phyloP scores from a whole-genome alignment of 2,888 invertebrate species.

The Podotricha telesiphe region DNA sequence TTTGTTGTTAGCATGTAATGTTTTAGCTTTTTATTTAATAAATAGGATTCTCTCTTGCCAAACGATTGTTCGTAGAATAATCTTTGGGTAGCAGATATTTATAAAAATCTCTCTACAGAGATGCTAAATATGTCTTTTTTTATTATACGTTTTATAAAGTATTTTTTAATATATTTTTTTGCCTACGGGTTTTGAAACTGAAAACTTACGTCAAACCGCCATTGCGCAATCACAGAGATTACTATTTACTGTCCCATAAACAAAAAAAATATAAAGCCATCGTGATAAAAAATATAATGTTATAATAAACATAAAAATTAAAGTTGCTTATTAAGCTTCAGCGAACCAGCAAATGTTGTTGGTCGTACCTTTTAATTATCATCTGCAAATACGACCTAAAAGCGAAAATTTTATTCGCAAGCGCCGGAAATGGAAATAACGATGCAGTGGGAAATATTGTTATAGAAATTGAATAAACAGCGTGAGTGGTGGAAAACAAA shows the following conservation, averaged over 20 bases:
- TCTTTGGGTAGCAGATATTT: too few relatives aligned
- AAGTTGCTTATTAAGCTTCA: conserved; percentile 28
- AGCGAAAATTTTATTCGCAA: conserved; percentile 39
- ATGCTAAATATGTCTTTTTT: too few relatives aligned
- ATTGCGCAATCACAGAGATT: too few relatives aligned
- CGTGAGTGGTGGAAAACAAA: conserved; percentile 65
- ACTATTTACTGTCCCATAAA: not conserved
- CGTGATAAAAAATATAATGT: conserved; percentile 14
- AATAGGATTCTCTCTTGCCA: too few relatives aligned
- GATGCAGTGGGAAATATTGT: conserved; percentile 56
- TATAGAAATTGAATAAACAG: conserved; percentile 73
- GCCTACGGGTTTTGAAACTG: too few relatives aligned
- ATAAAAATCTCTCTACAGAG: too few relatives aligned
- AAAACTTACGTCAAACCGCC: too few relatives aligned
- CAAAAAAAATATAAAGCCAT: not conserved
- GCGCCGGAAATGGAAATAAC: conserved; percentile 34
- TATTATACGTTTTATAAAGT: too few relatives aligned
- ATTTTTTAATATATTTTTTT: too few relatives aligned
- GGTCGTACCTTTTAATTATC: conserved; percentile 37
- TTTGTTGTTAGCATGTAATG: too few relatives aligned
- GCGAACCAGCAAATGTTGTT: conserved; percentile 21
- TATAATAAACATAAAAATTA: conserved; percentile 20
- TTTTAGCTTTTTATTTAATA: too few relatives aligned
- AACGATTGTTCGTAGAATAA: too few relatives aligned
- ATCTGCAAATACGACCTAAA: conserved; percentile 35